Conservation (phyloP, 1,140 invertebrate genomes). For the Trichomalopsis sarcophagae region DNA sequence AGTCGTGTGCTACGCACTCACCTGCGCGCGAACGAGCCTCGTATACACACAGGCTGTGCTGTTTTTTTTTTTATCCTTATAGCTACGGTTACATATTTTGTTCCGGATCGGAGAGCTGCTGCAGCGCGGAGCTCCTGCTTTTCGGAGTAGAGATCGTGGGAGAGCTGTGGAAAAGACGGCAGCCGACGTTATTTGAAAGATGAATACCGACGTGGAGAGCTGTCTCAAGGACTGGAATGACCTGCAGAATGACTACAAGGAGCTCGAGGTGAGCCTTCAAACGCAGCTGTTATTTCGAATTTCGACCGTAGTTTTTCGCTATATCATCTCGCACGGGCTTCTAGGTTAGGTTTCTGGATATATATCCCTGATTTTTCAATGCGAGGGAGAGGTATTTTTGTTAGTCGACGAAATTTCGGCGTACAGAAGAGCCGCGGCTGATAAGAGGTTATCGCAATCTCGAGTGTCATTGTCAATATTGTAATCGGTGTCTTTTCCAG, state of each 20-base stretch:
- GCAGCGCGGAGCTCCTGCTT: background rate
- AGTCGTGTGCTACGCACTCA: background rate
- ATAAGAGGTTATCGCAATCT: constrained; percentile 6
- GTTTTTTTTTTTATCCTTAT: too few relatives aligned
- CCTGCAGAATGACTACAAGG: constrained; percentile 84
- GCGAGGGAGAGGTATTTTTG: background rate
- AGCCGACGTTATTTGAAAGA: constrained; percentile 55
- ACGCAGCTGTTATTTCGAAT: background rate
- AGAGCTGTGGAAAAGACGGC: constrained; percentile 10
- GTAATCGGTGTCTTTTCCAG: background rate
- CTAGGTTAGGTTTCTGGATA: background rate
- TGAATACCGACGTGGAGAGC: constrained; percentile 76
- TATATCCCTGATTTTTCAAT: background rate
- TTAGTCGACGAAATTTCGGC: background rate
- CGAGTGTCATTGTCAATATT: background rate
- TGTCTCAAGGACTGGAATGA: constrained; percentile 88
- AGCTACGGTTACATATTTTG: too few relatives aligned
- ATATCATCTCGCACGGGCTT: background rate
- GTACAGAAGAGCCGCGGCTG: background rate
- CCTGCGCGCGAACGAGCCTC: background rate
- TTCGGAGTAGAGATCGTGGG: too few relatives aligned
- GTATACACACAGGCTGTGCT: too few relatives aligned
- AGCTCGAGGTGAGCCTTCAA: constrained; percentile 79
- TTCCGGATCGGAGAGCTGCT: background rate
- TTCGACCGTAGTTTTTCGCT: background rate